Conservation (phyloP, 2,797 vertebrate genomes). For the Anabacerthia variegaticeps region DNA sequence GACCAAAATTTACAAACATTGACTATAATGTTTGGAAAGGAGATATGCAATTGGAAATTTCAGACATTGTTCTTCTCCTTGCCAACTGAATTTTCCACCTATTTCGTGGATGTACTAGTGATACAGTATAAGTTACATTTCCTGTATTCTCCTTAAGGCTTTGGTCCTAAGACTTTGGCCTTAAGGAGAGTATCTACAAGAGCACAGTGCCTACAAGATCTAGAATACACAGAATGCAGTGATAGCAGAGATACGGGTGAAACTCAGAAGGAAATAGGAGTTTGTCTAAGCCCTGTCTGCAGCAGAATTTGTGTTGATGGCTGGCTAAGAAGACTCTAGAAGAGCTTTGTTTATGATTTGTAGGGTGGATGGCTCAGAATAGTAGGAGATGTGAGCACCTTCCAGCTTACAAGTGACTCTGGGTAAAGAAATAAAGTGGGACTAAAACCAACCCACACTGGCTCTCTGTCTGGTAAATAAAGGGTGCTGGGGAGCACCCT, state of each 20-base stretch:
- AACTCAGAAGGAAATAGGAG: neutral
- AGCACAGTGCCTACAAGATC: neutral
- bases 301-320: neutral
- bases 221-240: neutral
- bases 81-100: neutral
- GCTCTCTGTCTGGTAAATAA: neutral
- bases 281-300: neutral
- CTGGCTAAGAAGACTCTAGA: neutral
- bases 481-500: neutral
- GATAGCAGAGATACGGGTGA: neutral
- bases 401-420: neutral
- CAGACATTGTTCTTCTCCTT: neutral
- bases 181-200: neutral
- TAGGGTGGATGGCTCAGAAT: neutral
- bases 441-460: neutral
- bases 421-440: neutral
- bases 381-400: neutral
- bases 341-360: neutral
- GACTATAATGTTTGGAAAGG: neutral
- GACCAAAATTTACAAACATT: neutral
- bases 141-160: neutral
- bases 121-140: neutral
- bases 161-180: neutral
- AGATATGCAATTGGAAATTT: neutral
- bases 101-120: neutral